phyloP scores from a whole-genome alignment of 2,113 vertebrate genomes.

The Alligator mississippiensis region DNA sequence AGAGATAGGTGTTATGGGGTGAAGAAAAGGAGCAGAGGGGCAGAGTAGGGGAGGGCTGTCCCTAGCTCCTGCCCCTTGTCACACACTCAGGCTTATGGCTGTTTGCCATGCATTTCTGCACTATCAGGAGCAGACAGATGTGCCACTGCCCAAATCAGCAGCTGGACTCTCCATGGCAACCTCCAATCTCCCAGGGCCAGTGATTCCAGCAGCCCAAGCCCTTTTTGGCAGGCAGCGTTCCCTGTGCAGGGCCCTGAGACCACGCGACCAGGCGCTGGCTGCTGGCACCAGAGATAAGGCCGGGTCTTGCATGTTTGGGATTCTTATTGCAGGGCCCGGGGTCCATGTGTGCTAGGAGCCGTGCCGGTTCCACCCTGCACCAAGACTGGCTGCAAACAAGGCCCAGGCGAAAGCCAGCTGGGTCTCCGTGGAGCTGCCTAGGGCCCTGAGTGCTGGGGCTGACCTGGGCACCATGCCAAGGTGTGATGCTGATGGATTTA shows the following conservation, averaged over 20 bases:
- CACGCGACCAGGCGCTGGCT: not conserved
- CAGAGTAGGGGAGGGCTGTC: not conserved
- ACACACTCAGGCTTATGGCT: no score
- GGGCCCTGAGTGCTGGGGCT: not conserved
- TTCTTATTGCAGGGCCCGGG: not conserved
- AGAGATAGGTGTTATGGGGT: fast-evolving
- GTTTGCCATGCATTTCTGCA: not conserved
- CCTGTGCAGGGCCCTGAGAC: not conserved
- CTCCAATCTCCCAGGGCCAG: not conserved
- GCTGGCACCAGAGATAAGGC: conserved; percentile 6
- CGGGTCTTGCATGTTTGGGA: not conserved
- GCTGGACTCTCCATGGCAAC: conserved; percentile 38
- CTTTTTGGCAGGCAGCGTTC: not conserved
- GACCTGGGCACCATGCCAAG: not conserved
- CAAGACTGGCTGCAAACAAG: not conserved
- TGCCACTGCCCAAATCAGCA: conserved; percentile 40
- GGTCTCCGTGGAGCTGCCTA: not conserved
- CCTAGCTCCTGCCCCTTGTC: not conserved
- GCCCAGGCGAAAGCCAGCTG: not conserved
- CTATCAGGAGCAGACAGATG: conserved; percentile 6
- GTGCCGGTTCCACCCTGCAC: not conserved
- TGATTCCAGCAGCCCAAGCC: not conserved
- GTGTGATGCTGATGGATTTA: not conserved
- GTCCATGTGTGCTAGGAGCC: not conserved
- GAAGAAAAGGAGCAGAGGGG: fast-evolving